A percentile compares a stretch with the other conserved stretches of the same genome.
Evolutionary conservation across 2,797 vertebrate species (phyloP).

Genomic region (Brachyalestes nurse): DNA sequence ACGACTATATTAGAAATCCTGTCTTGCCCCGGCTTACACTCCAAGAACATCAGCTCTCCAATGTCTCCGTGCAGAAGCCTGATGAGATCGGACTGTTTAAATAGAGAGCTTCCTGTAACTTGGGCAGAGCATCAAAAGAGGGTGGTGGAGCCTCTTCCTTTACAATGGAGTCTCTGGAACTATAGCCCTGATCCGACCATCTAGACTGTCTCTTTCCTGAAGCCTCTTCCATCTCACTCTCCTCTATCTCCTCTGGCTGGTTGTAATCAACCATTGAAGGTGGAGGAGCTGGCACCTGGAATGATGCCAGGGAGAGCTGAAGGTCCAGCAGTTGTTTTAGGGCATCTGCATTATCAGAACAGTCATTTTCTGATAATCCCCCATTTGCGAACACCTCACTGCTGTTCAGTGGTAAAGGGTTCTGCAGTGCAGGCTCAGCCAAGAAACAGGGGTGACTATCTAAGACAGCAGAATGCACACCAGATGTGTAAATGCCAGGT

Average conservation of each 20-base stretch:
- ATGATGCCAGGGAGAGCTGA: slow-evolving; percentile 40
- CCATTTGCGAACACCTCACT: slow-evolving; percentile 32
- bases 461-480: slow-evolving; percentile 11
- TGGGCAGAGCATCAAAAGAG: slow-evolving; percentile 74
- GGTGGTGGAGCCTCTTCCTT: slow-evolving; percentile 60
- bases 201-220: slow-evolving; percentile 78
- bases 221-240: slow-evolving; percentile 55
- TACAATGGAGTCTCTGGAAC: slow-evolving; percentile 76
- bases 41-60: slow-evolving; percentile 33
- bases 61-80: slow-evolving; percentile 43
- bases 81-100: slow-evolving; percentile 47
- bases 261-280: slow-evolving; percentile 30
- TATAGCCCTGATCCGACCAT: slow-evolving; percentile 92
- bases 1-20: not conserved
- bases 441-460: slow-evolving; percentile 28
- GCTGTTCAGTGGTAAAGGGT: slow-evolving; percentile 19
- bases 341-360: slow-evolving; percentile 51
- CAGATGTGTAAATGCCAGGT: slow-evolving; percentile 24
- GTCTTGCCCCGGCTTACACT: too few species aligned
- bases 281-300: slow-evolving; percentile 19
- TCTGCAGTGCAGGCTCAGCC: slow-evolving; percentile 53
- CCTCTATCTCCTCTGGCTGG: slow-evolving; percentile 62
- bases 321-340: slow-evolving; percentile 27
- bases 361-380: not conserved
- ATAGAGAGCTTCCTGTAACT: slow-evolving; percentile 77